phyloP scores from a whole-genome alignment of 2,888 invertebrate species.

The Drosophila neutralis region DNA sequence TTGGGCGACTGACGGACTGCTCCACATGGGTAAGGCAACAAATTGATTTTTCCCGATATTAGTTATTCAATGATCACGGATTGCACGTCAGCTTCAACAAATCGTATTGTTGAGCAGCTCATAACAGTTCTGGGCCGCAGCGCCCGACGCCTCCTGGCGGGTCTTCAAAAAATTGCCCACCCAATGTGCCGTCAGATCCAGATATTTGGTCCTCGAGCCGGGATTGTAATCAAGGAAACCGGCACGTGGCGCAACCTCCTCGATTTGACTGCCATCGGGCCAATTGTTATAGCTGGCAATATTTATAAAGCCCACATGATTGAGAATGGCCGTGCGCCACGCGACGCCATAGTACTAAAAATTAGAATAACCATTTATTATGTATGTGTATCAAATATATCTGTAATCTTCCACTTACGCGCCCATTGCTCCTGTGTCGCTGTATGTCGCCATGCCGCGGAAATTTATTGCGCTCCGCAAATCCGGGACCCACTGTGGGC shows the following conservation, averaged over 20 bases:
- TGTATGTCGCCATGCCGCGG: slow-evolving; percentile 83
- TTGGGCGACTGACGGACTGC: slow-evolving; percentile 9
- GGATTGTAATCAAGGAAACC: slow-evolving; percentile 87
- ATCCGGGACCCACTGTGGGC: slow-evolving; percentile 90
- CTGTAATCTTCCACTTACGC: slow-evolving; percentile 66
- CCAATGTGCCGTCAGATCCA: slow-evolving; percentile 88
- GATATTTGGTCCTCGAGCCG: slow-evolving; percentile 87
- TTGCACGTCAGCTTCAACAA: slow-evolving; percentile 74
- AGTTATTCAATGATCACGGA: slow-evolving; percentile 30
- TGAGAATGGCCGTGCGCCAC: slow-evolving; percentile 87
- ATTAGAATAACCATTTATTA: not conserved
- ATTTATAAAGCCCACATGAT: slow-evolving; percentile 86
- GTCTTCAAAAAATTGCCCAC: slow-evolving; percentile 86
- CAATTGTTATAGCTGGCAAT: slow-evolving; percentile 91
- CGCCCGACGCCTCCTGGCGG: slow-evolving; percentile 79
- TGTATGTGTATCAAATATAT: not conserved
- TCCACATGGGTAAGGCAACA: slow-evolving; percentile 45
- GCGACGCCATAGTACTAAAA: slow-evolving; percentile 87
- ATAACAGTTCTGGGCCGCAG: slow-evolving; percentile 78
- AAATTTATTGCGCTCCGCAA: slow-evolving; percentile 87
- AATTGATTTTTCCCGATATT: slow-evolving; percentile 50
- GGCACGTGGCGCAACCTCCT: slow-evolving; percentile 86
- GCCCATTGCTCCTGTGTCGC: slow-evolving; percentile 84
- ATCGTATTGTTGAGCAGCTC: slow-evolving; percentile 85
- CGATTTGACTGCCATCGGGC: slow-evolving; percentile 91